Evolutionary conservation across 2,797 vertebrate genomes (phyloP).

Genomic region (Oryzias dopingdopingensis): DNA sequence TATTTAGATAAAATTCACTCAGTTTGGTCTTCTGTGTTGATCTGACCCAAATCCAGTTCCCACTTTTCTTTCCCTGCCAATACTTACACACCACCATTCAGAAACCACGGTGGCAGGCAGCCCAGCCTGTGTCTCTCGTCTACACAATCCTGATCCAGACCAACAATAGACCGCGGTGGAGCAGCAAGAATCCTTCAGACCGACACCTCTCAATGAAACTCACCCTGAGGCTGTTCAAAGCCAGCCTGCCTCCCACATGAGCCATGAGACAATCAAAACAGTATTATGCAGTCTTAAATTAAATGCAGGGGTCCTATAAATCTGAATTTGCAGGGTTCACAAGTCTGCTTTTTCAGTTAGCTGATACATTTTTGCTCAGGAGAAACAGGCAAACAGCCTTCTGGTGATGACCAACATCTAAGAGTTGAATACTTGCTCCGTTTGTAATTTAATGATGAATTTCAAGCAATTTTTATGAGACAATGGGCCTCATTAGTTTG

Average conservation of each 20-base stretch:
- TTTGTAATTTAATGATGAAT: conserved; percentile 32
- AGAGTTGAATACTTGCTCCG: conserved; percentile 49
- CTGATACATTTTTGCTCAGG: conserved; percentile 20
- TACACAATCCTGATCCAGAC: conserved; percentile 41
- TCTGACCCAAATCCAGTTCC: conserved; percentile 45
- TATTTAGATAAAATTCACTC: conserved; percentile 62
- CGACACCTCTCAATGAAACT: conserved; percentile 27
- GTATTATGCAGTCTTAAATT: conserved; percentile 60
- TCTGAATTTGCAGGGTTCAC: conserved; percentile 38
- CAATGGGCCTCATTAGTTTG: conserved; percentile 31
- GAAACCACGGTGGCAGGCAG: conserved; percentile 34
- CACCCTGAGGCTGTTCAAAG: conserved; percentile 49
- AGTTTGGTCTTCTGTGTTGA: conserved; percentile 58
- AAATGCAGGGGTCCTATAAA: conserved; percentile 49
- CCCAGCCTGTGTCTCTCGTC: conserved; percentile 40
- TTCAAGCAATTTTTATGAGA: conserved; percentile 26
- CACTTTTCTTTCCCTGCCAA: conserved; percentile 44
- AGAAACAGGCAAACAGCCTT: conserved; percentile 36
- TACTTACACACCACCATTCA: conserved; percentile 47
- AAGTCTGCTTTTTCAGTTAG: conserved; percentile 19
- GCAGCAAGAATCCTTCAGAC: conserved; percentile 38
- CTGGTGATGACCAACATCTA: conserved; percentile 27
- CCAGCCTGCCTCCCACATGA: conserved; percentile 38
- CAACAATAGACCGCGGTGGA: conserved; percentile 48
- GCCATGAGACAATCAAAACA: conserved; percentile 63